Evolutionary conservation across 2,888 invertebrate genomes (phyloP), one percentile per base, ranked within the genome.

Genomic region (Dicranocentrus wangi): DNA sequence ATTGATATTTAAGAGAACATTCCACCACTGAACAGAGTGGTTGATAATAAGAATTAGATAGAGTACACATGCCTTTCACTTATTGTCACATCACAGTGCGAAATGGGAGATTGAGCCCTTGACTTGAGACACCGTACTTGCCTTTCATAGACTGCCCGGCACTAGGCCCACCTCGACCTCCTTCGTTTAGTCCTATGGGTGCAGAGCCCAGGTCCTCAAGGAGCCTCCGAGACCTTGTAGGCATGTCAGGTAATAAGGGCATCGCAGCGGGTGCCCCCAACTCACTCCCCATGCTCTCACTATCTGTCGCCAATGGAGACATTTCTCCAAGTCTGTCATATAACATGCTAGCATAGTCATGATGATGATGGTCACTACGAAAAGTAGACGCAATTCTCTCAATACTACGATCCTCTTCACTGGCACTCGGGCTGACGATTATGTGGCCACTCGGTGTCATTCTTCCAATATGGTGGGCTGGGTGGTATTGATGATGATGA

Each of bases 231-330:
- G 91, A 91, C 71, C 90, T 88, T 53, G 90, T 90, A 47, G 90
- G 91, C 88, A 91, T 90, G 87, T 91, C 91, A 58, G 90, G 90
- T 79, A 91, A 88, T 60, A 91, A 88, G 19, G 91, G 91, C 91
- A 91, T 91, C 19, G 91, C 91, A 15, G 91, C 90, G 7, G 88
- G 88, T 42, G 88, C 88, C 17, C 83, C 84, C 86, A 87, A 88
- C 87, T 90, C 90, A 82, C 87, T 87, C 58, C 83, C 85, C 85
- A 88, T 87, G 70, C 88, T 87, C 75, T 88, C 88, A 82, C 85
- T 86, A 84, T 90, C 90, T 10, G 89, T 88, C 63, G 89, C 88
- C 73, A 89, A 85, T 58, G 89, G 89, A 39, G 90, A 89, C 86
- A 89, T 89, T 86, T 89, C 89, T 17, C 89, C 88, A 51, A 89